phyloP scores from a whole-genome alignment of 2,113 vertebrate species.

The Tragulus kanchil region DNA sequence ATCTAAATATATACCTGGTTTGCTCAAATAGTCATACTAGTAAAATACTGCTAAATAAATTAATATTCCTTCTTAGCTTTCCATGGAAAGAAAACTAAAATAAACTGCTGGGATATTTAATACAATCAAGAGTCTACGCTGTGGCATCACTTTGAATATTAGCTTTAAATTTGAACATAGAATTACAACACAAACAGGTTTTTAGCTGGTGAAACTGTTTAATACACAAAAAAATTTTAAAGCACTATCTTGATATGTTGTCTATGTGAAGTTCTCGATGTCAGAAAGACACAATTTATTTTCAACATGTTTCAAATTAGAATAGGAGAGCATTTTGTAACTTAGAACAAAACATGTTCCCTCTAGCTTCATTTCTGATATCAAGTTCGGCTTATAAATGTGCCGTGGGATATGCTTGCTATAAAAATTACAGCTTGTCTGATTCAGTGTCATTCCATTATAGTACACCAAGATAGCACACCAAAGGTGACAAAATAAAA shows the following conservation, averaged over 20 bases:
- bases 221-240: not conserved
- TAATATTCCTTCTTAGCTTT: not conserved
- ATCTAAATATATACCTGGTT: not conserved
- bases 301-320: slow-evolving; percentile 48
- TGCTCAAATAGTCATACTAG: not conserved
- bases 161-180: slow-evolving; percentile 23
- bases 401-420: slow-evolving; percentile 54
- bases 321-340: slow-evolving; percentile 53
- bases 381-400: slow-evolving; percentile 61
- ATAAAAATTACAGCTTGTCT: slow-evolving; percentile 72
- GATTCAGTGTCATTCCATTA: slow-evolving; percentile 11
- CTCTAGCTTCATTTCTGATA: slow-evolving; percentile 53
- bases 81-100: slow-evolving; percentile 34
- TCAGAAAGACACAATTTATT: slow-evolving; percentile 49
- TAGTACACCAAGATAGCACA: slow-evolving; percentile 20
- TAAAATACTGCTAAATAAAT: slow-evolving; percentile 5
- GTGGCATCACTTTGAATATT: not conserved
- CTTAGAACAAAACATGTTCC: slow-evolving; percentile 65
- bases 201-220: slow-evolving; percentile 3
- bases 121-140: not conserved
- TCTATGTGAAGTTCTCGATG: not conserved
- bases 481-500: slow-evolving; percentile 54
- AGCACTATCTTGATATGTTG: not conserved
- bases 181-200: not conserved
- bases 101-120: slow-evolving; percentile 6